Conservation (phyloP, 2,113 vertebrate genomes). For the Glareola pratincola region DNA sequence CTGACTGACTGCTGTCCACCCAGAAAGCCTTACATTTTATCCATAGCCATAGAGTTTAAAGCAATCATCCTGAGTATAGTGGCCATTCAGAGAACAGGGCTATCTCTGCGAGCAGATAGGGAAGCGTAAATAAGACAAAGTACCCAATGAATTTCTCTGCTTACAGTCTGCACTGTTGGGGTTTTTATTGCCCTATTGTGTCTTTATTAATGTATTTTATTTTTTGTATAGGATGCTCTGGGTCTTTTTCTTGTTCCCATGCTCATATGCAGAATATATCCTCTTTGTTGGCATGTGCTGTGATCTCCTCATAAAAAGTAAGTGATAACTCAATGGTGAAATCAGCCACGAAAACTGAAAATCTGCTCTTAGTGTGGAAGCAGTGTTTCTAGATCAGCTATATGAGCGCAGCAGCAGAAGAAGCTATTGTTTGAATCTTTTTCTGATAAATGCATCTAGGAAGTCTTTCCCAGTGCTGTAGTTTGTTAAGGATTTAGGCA, state of each 20-base stretch:
- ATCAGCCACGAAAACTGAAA: background rate
- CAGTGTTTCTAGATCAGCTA: background rate
- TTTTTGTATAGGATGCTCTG: background rate
- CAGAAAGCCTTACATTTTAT: background rate
- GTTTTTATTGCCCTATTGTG: background rate
- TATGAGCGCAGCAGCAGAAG: background rate
- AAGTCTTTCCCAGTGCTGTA: background rate
- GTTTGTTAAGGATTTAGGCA: conserved; percentile 5
- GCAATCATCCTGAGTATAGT: background rate
- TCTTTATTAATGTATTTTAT: background rate
- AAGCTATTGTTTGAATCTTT: background rate
- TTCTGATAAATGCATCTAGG: background rate
- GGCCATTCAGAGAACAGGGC: background rate
- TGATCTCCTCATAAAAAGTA: background rate
- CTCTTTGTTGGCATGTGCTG: background rate
- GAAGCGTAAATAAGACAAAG: background rate
- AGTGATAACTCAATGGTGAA: background rate
- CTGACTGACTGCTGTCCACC: background rate
- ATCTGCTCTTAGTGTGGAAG: background rate
- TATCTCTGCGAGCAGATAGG: background rate
- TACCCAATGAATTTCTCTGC: background rate
- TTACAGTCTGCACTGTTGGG: background rate
- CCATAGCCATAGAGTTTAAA: background rate
- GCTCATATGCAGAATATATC: background rate
- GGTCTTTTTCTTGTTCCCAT: background rate